Evolutionary conservation across 2,113 vertebrate species (phyloP).

Genomic region (Malurus melanocephalus): DNA sequence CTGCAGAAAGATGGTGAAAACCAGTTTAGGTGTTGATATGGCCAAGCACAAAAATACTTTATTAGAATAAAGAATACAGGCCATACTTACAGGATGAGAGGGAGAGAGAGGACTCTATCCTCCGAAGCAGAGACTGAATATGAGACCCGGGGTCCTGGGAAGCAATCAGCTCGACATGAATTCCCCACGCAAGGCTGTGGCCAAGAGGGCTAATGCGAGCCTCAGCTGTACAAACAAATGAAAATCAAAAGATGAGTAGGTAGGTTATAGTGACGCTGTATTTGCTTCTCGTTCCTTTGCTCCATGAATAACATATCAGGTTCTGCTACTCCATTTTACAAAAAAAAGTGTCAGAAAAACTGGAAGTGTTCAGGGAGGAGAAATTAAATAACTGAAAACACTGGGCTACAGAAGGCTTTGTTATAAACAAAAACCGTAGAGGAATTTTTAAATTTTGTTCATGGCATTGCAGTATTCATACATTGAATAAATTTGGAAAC

Average conservation of each 20-base stretch:
- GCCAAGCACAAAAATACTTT: neutral
- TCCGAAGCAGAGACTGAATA: conserved; percentile 39
- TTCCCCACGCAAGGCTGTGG: conserved; percentile 27
- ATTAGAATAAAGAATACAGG: neutral
- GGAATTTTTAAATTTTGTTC: neutral
- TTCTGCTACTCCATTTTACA: neutral
- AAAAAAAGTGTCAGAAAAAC: neutral
- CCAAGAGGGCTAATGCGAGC: conserved; percentile 9
- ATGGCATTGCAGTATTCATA: neutral
- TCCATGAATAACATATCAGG: neutral
- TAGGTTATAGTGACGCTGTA: neutral
- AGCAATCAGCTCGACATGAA: conserved; percentile 48
- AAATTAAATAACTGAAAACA: neutral
- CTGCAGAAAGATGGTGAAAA: neutral
- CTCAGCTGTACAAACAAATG: conserved; percentile 54
- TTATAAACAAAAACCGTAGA: neutral
- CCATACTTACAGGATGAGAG: conserved; percentile 55
- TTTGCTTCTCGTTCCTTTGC: neutral
- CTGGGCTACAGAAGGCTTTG: neutral
- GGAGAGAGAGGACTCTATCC: conserved; percentile 67
- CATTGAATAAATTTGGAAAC: neutral
- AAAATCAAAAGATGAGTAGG: conserved; percentile 46
- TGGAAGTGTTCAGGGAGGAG: neutral
- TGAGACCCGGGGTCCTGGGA: conserved; percentile 13
- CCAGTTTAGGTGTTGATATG: neutral